phyloP scores from a whole-genome alignment of 1,140 invertebrate genomes.

The Phymorhynchus buccinoides region DNA sequence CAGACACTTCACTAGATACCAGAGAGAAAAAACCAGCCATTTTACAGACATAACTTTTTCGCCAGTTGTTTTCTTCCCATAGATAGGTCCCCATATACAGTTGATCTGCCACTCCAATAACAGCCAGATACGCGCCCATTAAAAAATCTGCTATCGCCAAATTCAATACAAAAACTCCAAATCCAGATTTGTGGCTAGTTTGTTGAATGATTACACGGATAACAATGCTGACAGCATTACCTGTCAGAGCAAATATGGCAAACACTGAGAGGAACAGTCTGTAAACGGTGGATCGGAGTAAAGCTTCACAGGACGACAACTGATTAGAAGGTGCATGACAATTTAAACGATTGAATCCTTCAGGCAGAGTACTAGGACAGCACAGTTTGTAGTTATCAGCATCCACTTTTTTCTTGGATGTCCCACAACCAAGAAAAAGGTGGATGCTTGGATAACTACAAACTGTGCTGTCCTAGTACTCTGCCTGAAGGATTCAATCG shows the following conservation, averaged over 20 bases:
- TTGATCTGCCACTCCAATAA: constrained; percentile 55
- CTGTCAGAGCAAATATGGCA: constrained; percentile 46
- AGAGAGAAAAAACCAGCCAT: constrained; percentile 62
- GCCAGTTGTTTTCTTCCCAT: constrained; percentile 56
- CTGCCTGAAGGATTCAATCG: neutral
- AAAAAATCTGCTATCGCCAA: constrained; percentile 62
- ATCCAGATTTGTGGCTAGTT: constrained; percentile 39
- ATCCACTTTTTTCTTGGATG: too few relatives aligned
- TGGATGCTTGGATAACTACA: constrained; percentile 18
- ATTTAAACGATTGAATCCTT: constrained; percentile 40
- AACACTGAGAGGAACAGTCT: constrained; percentile 56
- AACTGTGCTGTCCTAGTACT: constrained; percentile 3
- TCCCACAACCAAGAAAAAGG: too few relatives aligned
- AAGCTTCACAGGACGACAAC: constrained; percentile 56
- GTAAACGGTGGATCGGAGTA: constrained; percentile 49
- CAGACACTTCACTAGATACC: constrained; percentile 50
- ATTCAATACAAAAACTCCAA: constrained; percentile 60
- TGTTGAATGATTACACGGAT: constrained; percentile 42
- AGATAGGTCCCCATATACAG: constrained; percentile 55
- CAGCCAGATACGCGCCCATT: constrained; percentile 68
- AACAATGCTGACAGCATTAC: constrained; percentile 51
- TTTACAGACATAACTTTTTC: constrained; percentile 53
- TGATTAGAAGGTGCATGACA: constrained; percentile 51
- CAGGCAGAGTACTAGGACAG: constrained; percentile 45
- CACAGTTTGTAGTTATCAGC: constrained; percentile 55